phyloP scores from a whole-genome alignment of 2,888 invertebrate genomes.

The Gonocerus acuteangulatus region DNA sequence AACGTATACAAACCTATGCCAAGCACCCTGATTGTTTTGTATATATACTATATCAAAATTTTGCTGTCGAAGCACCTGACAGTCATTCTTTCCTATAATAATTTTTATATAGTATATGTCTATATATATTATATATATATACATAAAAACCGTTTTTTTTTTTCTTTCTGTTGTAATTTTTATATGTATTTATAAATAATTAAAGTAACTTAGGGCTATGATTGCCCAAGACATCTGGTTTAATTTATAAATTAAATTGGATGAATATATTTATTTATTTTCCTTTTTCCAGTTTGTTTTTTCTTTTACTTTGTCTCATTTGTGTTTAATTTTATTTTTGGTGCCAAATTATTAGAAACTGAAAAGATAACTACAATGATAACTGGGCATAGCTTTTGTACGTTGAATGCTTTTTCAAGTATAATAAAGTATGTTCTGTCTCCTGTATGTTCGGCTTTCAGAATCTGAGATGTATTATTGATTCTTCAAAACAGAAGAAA shows the following conservation, averaged over 20 bases:
- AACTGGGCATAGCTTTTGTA: conserved; percentile 34
- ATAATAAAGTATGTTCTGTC: conserved; percentile 32
- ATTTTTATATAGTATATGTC: conserved; percentile 4
- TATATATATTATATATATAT: neutral
- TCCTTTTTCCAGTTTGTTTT: conserved; percentile 2
- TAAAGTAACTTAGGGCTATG: neutral
- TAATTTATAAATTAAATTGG: neutral
- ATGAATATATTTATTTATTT: conserved; percentile 6
- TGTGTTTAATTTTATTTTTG: conserved; percentile 11
- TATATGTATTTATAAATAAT: conserved; percentile 9
- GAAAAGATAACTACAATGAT: conserved; percentile 5
- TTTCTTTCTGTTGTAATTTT: neutral
- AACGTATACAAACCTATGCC: conserved; percentile 30
- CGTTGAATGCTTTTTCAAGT: conserved; percentile 30
- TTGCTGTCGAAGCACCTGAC: conserved; percentile 14
- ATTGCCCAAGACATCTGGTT: neutral
- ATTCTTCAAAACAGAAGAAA: neutral
- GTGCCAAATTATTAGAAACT: conserved; percentile 20
- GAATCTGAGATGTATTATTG: conserved; percentile 6
- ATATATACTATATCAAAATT: conserved; percentile 20
- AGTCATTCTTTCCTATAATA: conserved; percentile 6
- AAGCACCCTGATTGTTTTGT: conserved; percentile 20
- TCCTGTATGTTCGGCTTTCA: conserved; percentile 31
- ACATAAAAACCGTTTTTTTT: conserved; percentile 5
- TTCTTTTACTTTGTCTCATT: neutral